Base-by-base conservation (phyloP, 2,797 vertebrate species). In the Adrianichthys oophorus region DNA sequence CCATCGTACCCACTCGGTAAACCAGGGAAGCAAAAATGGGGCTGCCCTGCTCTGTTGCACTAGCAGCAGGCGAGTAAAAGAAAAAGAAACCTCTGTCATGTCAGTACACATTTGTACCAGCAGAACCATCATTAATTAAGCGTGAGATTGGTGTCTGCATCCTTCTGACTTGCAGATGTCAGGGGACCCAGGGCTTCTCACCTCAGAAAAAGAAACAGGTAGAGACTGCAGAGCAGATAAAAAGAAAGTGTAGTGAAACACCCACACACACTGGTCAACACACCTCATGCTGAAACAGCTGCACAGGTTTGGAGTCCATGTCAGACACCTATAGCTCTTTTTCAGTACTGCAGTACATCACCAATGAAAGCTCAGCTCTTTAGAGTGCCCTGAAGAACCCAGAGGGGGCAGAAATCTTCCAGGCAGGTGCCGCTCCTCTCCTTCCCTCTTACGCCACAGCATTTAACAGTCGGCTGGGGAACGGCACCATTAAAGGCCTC, bases 41-140 rank as follows among this genome's bases (percentile, higher is more conserved):
- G 32, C 32, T 3, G 32, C 8, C 8, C 8, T 32, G 32, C 32
- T 32, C 32, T 32, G 8, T 8, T 32, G 32, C 32, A 32, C 8
- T 8, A 46, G 55, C 49, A 32, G 52, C 41, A 44, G 54, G 3
- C 48, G 57, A 52, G 58, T 42, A 29, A 69, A 60, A 65, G 55
- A 59, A 68, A 76, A 58, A 23, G 49, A 69, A 76, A 67, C 17
- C 41, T 78, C 67, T 53, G 57, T 68, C 44, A 29, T 65, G 48
- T 68, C 5, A 17, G 16, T 19, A 15, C 52, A 51, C 26, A 19
- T 51, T 24, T 4, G 44, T 82, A 82, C 76, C 74, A 7, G 45
- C 0, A 49, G 85, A 85, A 76, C 70, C 16, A 57, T 83, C 76
- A 85, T 87, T 90, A 90, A 91, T 90, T 90, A 90, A 90, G 74